phyloP scores from a whole-genome alignment of 2,888 invertebrate genomes.

The Palloptera scutellata region DNA sequence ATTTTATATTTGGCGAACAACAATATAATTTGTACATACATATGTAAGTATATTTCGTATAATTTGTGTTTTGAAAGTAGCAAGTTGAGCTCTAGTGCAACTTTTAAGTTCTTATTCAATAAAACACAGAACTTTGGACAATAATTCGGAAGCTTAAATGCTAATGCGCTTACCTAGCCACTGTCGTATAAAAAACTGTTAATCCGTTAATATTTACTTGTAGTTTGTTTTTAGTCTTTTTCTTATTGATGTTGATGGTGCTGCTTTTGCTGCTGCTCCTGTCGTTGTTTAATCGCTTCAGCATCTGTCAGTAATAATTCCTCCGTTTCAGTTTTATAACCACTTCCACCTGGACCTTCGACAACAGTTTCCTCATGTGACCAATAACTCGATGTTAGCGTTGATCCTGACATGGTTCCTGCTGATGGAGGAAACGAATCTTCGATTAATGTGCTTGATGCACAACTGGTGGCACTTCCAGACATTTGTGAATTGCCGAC shows the following conservation, averaged over 20 bases:
- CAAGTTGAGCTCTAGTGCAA: conserved; percentile 55
- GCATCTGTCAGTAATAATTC: conserved; percentile 24
- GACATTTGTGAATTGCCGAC: conserved; percentile 86
- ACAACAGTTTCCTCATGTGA: conserved; percentile 56
- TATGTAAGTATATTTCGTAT: no score
- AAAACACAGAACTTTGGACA: conserved; percentile 22
- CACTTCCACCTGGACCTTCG: conserved; percentile 36
- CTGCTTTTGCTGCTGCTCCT: conserved; percentile 16
- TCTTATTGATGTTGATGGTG: conserved; percentile 23
- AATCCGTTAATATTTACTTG: conserved; percentile 15
- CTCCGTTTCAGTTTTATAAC: conserved; percentile 23
- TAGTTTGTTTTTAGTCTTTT: conserved; percentile 11
- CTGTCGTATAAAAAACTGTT: conserved; percentile 26
- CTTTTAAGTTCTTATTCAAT: not conserved
- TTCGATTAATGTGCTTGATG: conserved; percentile 86
- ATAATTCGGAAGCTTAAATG: conserved; percentile 12
- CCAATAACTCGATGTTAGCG: conserved; percentile 53
- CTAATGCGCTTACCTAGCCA: conserved; percentile 51
- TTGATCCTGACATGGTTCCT: conserved; percentile 40
- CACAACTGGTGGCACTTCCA: conserved; percentile 83
- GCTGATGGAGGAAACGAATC: conserved; percentile 53
- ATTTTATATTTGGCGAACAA: no score
- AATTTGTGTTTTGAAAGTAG: not conserved
- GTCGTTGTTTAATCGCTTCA: conserved; percentile 14
- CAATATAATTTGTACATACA: no score